These are phyloP conservation scores for Frankliniella fusca DNA, from an alignment of 2,888 invertebrate genomes.

Conservation along the genomic window DNA sequence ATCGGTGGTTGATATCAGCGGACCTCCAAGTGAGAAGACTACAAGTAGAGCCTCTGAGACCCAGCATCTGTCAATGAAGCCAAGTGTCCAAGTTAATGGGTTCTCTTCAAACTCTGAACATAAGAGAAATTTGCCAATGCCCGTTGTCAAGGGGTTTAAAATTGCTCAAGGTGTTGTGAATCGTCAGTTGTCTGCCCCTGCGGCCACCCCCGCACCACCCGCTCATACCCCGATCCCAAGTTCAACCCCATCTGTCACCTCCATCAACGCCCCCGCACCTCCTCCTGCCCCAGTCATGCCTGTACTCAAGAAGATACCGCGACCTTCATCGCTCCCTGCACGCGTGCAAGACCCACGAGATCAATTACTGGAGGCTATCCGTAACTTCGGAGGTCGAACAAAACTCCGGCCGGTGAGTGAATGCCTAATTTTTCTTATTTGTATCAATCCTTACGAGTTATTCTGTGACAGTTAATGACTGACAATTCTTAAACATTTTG, in stretches of 20 bases:
- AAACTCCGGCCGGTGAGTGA: conserved; percentile 38
- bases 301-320: conserved; percentile 37
- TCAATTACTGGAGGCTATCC: conserved; percentile 64
- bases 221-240: neutral
- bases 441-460: neutral
- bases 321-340: conserved; percentile 36
- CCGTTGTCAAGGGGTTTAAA: conserved; percentile 43
- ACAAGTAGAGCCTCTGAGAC: neutral
- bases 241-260: neutral
- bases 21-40: conserved; percentile 15
- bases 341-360: conserved; percentile 56
- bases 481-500: neutral
- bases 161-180: conserved; percentile 31
- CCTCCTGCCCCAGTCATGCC: conserved; percentile 38
- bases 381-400: conserved; percentile 56
- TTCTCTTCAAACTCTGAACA: neutral
- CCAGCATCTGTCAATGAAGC: conserved; percentile 5
- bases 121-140: conserved; percentile 38
- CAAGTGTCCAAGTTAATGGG: conserved; percentile 32
- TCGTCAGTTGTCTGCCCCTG: conserved; percentile 14
- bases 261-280: conserved; percentile 31
- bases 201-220: neutral
- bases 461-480: neutral
- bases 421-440: neutral
- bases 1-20: conserved; percentile 42